A percentile compares a stretch with the other conserved stretches of the same genome.
These are phyloP conservation scores for Chaitophorus viminalis DNA, from an alignment of 2,888 invertebrate genomes.

Conservation along the genomic window DNA sequence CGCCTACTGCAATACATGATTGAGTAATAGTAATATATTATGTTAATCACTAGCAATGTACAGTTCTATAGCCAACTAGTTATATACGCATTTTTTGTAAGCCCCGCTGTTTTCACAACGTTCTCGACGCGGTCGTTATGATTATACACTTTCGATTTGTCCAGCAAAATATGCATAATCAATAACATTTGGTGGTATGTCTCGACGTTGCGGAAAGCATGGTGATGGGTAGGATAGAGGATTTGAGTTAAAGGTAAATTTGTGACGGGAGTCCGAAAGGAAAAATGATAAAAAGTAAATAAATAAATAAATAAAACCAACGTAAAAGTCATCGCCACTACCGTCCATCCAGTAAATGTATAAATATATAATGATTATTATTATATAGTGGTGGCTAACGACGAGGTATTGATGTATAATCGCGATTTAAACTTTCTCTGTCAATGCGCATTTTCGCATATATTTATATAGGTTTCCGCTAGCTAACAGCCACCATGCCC, in stretches of 20 bases:
- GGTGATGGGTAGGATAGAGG: neutral
- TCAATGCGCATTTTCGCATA: too few species aligned
- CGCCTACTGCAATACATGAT: neutral
- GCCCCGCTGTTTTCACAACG: neutral
- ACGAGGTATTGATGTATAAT: too few species aligned
- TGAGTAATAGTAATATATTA: neutral
- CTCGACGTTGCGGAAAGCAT: too few species aligned
- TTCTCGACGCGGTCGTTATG: too few species aligned
- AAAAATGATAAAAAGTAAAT: neutral
- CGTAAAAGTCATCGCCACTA: neutral
- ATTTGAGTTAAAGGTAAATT: neutral
- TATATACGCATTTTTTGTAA: neutral
- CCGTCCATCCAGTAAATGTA: neutral
- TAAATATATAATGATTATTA: neutral
- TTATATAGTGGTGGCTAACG: too few species aligned
- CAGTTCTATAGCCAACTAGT: too few species aligned
- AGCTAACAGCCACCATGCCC: too few species aligned
- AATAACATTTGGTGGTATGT: neutral
- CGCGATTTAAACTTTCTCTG: too few species aligned
- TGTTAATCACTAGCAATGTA: neutral
- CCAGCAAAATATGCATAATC: conserved; percentile 36
- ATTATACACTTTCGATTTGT: conserved; percentile 8
- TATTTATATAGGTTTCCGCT: too few species aligned
- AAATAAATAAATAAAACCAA: too few species aligned
- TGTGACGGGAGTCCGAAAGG: neutral